A percentile compares a stretch with the other conserved stretches of the same genome.
These are phyloP conservation scores for Craseonycteris thonglongyai DNA, from an alignment of 2,113 vertebrate genomes.

Conservation along the genomic window DNA sequence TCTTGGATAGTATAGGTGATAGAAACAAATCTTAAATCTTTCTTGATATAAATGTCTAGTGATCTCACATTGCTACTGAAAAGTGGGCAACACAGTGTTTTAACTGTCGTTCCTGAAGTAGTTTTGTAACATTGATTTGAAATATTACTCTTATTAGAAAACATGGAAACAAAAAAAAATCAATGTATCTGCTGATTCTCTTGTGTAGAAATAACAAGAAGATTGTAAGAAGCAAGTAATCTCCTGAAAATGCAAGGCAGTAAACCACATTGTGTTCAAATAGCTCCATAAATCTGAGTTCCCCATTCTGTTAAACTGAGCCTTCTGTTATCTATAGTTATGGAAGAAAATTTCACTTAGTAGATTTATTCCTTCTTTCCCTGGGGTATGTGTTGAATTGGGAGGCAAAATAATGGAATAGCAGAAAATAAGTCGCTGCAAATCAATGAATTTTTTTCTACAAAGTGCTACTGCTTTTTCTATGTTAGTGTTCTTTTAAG, in stretches of 20 bases:
- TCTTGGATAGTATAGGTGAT: not conserved
- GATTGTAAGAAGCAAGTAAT: conserved; percentile 1
- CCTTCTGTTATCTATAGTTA: conserved; percentile 19
- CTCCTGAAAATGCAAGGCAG: not conserved
- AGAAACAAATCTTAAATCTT: not conserved
- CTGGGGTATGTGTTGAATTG: not conserved
- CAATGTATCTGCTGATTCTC: conserved; percentile 26
- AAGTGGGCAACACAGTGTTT: not conserved
- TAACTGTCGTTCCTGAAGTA: not conserved
- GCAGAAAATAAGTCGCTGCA: not conserved
- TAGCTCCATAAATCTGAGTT: conserved; percentile 38
- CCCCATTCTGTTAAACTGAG: not conserved
- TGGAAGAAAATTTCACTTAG: conserved; percentile 10
- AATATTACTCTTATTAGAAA: conserved; percentile 35
- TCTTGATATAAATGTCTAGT: not conserved
- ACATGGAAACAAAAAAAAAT: conserved; percentile 1
- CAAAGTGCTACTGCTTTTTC: not conserved
- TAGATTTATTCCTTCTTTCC: conserved; percentile 14
- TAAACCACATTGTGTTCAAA: not conserved
- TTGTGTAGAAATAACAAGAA: conserved; percentile 26
- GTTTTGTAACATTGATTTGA: conserved; percentile 39
- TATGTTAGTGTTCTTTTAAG: not conserved
- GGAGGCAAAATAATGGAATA: not conserved
- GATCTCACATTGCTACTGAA: not conserved
- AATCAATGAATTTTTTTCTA: not conserved